phyloP scores from a whole-genome alignment of 64 coral and sea anemone species.

The Montipora efflorescens region DNA sequence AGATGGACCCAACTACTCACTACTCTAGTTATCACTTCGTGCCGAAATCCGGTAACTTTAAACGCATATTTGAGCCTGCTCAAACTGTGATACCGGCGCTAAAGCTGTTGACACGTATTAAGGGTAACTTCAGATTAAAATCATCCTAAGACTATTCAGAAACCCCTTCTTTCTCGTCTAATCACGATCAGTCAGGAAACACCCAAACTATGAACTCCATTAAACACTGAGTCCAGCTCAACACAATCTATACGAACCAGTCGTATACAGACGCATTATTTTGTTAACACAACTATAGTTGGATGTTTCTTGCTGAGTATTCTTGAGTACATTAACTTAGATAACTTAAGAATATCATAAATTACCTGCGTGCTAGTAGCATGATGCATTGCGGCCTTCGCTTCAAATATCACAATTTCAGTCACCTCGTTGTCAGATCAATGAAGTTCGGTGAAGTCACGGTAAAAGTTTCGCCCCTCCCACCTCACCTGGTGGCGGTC shows the following conservation, averaged over 20 bases:
- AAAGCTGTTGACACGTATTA: too few species aligned
- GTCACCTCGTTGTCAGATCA: too few species aligned
- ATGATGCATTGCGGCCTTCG: too few species aligned
- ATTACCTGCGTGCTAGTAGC: too few species aligned
- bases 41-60: not conserved
- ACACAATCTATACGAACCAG: constrained; percentile 16
- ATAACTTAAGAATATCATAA: too few species aligned
- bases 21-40: not conserved
- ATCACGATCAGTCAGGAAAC: not conserved
- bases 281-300: not conserved
- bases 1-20: not conserved
- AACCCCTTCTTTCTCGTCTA: not conserved
- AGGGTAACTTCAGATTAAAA: not conserved
- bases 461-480: too few species aligned
- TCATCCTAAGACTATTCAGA: not conserved
- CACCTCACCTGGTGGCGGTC: too few species aligned
- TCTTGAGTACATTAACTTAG: not conserved
- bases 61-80: not conserved
- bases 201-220: not conserved
- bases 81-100: not conserved
- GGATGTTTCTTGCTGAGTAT: not conserved
- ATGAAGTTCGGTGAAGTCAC: too few species aligned
- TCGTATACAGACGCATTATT: not conserved
- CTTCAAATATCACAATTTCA: too few species aligned
- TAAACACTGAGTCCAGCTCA: constrained; percentile 32